Base-by-base conservation (phyloP, 2,888 invertebrate genomes). In the Idaea straminata region DNA sequence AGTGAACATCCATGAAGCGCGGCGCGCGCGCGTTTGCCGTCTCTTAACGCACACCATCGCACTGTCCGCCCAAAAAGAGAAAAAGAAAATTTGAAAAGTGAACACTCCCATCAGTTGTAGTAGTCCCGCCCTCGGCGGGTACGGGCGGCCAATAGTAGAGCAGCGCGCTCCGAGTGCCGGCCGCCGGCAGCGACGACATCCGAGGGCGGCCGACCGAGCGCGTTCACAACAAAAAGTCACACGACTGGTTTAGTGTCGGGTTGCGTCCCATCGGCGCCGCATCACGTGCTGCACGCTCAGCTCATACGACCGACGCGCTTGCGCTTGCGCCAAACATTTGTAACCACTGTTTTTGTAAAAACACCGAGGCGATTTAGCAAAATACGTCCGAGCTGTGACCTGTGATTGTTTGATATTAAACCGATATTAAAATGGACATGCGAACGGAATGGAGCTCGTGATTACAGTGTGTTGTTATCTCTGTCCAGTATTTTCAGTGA, bases 201-300 rank as follows among this genome's bases (percentile, higher is more conserved):
- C 92, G 90, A 88, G 83, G 81, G 83, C 79, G 80, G 76, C 88
- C 91, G 90, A 89, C 70, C 77, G 81, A 81, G 83, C 83, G 87
- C 88, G 88, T 83, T 87, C 88, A 87, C 87, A 89, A 91, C 92
- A 93, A 92, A 93, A 92, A 92, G 88, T 90, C 86, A 84, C 83
- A 88, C 87, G 87, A 91, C 90, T 86, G 86, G 89, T 89, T 93
- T 91, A 93, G 93, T 93, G 87, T 92, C 91, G 93, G 92, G 92
- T 92, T 85, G 93, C 91, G 92, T 92, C 92, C 93, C 92, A 92
- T 84, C 86, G 88, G 83, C 88, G 91, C 84, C 86, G 91, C 90
- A 89, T 88, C 92, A 88, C 87, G 90, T 89, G 82, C 77, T 82
- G 88, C 83, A 82, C 80, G 78, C 76, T 75, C 63, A 78, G 78